These are phyloP conservation scores for Drosophila nikananu DNA, from an alignment of 1,140 invertebrate species.

Conservation along the genomic window DNA sequence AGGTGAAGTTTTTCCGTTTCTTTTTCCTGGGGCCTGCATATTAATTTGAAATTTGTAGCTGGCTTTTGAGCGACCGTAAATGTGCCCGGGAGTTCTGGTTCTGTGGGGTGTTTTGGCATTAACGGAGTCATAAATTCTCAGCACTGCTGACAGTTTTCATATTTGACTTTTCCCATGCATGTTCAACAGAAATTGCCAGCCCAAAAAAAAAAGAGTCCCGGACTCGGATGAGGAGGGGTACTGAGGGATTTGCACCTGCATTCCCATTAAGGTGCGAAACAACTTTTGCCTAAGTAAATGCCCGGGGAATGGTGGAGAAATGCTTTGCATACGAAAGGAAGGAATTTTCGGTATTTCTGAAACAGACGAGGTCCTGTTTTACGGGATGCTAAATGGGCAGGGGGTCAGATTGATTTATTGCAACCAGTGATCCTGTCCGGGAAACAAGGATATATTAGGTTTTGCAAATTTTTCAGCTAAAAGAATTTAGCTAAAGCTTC, in stretches of 20 bases:
- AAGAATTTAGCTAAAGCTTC: neutral
- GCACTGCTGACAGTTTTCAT: conserved; percentile 75
- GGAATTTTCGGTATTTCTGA: conserved; percentile 27
- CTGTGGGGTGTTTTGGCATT: conserved; percentile 53
- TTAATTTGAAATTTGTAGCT: conserved; percentile 78
- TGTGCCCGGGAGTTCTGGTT: conserved; percentile 6
- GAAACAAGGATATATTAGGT: neutral
- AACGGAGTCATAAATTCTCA: conserved; percentile 71
- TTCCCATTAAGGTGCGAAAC: conserved; percentile 24
- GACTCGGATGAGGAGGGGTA: neutral
- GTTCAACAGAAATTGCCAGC: conserved; percentile 47
- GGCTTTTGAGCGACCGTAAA: conserved; percentile 49
- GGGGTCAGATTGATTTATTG: conserved; percentile 37
- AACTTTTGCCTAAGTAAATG: conserved; percentile 35
- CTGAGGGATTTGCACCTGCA: conserved; percentile 27
- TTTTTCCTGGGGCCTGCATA: conserved; percentile 52
- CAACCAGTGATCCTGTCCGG: neutral
- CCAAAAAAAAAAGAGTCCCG: conserved; percentile 21
- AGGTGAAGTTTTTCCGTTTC: conserved; percentile 41
- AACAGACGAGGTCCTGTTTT: conserved; percentile 16
- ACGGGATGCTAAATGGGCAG: conserved; percentile 12
- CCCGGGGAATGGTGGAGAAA: neutral
- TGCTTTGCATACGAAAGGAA: conserved; percentile 45
- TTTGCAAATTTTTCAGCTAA: neutral
- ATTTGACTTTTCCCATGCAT: conserved; percentile 77